Conservation (phyloP, 2,113 vertebrate genomes). For the Gadus chalcogrammus region DNA sequence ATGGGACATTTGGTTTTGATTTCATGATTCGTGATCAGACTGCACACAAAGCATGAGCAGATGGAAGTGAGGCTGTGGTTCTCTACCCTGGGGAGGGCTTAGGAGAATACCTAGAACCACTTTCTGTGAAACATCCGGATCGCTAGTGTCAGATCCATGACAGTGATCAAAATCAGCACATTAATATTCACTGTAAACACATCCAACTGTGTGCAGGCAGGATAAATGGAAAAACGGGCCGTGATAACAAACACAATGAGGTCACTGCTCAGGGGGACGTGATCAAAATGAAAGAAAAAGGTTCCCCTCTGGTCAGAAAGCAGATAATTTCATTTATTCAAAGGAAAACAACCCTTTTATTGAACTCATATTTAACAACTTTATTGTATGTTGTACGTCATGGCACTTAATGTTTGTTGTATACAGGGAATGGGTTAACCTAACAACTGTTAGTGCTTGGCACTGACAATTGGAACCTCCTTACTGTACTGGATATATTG, state of each 20-base stretch:
- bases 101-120: slow-evolving; percentile 30
- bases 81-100: slow-evolving; percentile 25
- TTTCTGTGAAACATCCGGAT: slow-evolving; percentile 27
- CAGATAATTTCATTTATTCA: too few relatives aligned
- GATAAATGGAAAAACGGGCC: slow-evolving; percentile 34
- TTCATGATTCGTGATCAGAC: slow-evolving; percentile 68
- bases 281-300: slow-evolving; percentile 19
- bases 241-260: slow-evolving; percentile 38
- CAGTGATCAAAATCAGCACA: slow-evolving; percentile 12
- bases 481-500: too few relatives aligned
- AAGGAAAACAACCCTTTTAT: not conserved
- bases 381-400: not conserved
- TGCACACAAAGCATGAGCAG: slow-evolving; percentile 63
- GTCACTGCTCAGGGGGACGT: slow-evolving; percentile 28
- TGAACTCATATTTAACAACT: too few relatives aligned
- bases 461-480: not conserved
- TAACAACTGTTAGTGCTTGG: too few relatives aligned
- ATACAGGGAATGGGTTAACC: too few relatives aligned
- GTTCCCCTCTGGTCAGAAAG: slow-evolving; percentile 9
- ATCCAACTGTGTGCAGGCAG: slow-evolving; percentile 26
- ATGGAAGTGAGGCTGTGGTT: slow-evolving; percentile 49
- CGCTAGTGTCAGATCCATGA: slow-evolving; percentile 25
- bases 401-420: slow-evolving; percentile 8
- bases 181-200: slow-evolving; percentile 46
- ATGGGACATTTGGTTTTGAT: slow-evolving; percentile 76